Evolutionary conservation across 2,888 invertebrate genomes (phyloP).

Genomic region (Drosophila nigricruria): DNA sequence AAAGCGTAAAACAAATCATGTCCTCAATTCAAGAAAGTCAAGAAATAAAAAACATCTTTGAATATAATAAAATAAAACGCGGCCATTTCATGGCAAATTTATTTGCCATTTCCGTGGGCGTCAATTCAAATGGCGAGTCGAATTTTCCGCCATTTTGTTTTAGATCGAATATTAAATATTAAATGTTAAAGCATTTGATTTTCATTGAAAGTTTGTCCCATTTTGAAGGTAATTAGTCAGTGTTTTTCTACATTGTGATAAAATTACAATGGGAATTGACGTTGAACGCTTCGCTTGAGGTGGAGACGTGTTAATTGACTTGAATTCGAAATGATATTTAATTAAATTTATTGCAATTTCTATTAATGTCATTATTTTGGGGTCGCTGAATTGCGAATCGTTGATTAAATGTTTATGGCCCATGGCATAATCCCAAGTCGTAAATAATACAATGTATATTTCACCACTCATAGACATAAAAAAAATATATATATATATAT

Average conservation of each 20-base stretch:
- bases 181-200: constrained; percentile 23
- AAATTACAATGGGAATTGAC: constrained; percentile 53
- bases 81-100: constrained; percentile 85
- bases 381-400: constrained; percentile 44
- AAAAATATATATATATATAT: constrained; percentile 29
- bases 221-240: constrained; percentile 44
- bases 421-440: constrained; percentile 30
- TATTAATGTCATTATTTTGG: constrained; percentile 35
- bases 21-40: constrained; percentile 49
- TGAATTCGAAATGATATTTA: constrained; percentile 32
- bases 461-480: constrained; percentile 18
- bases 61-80: constrained; percentile 32
- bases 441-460: constrained; percentile 68
- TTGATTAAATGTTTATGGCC: constrained; percentile 47
- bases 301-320: constrained; percentile 68
- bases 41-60: constrained; percentile 35
- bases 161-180: constrained; percentile 10
- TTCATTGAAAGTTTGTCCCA: constrained; percentile 16
- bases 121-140: constrained; percentile 55
- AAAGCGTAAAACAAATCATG: constrained; percentile 39
- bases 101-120: constrained; percentile 81
- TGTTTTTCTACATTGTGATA: constrained; percentile 33
- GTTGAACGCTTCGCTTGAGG: constrained; percentile 50
- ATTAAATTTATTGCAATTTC: constrained; percentile 29
- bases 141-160: constrained; percentile 56